Evolutionary conservation across 53 echinoderm and acorn worm genomes (phyloP), one percentile per base, ranked within the genome.

Genomic region (Actinopyga echinites): DNA sequence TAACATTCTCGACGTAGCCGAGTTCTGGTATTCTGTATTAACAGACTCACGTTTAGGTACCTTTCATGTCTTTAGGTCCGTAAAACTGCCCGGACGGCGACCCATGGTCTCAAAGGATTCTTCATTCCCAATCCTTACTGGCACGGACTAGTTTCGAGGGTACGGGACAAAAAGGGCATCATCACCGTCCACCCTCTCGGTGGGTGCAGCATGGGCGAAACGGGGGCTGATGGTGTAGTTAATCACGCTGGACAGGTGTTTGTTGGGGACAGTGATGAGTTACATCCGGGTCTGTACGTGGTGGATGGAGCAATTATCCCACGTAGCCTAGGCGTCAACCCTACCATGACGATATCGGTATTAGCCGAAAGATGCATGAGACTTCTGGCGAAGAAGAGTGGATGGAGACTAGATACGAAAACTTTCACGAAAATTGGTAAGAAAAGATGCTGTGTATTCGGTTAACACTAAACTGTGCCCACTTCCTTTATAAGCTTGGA

Each of bases 301-400:
- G 79, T 90, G 15, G 91, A 90, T 87, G 91, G 91, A 31, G 83
- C 91, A 12, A 77, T 90, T 19, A 83, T 90, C 83, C 91, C 91
- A 0, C 38, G 87, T 13, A 83, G 91, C 82, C 82, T 90, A 8
- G 91, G 91, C 12, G 84, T 90, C 42, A 90, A 87, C 75, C 91
- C 91, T 6, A 57, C 87, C 11, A 74, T 90, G 29, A 90, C 91
- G 43, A 90, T 90, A 40, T 38, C 87, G 25, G 66, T 73, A 17
- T 30, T 90, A 30, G 87, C 91, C 32, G 91, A 90, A 59, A 83
- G 91, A 57, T 90, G 91, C 59, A 43, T 90, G 60, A 83, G 91
- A 32, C 58, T 83, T 1, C 55, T 90, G 29, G 91, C 91, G 17
- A 60, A 83, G 57, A 33, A 65, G 30, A 79, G 67, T 22, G 87